Evolutionary conservation across 1,140 invertebrate species (phyloP).

Genomic region (Trachymyrmex septentrionalis): DNA sequence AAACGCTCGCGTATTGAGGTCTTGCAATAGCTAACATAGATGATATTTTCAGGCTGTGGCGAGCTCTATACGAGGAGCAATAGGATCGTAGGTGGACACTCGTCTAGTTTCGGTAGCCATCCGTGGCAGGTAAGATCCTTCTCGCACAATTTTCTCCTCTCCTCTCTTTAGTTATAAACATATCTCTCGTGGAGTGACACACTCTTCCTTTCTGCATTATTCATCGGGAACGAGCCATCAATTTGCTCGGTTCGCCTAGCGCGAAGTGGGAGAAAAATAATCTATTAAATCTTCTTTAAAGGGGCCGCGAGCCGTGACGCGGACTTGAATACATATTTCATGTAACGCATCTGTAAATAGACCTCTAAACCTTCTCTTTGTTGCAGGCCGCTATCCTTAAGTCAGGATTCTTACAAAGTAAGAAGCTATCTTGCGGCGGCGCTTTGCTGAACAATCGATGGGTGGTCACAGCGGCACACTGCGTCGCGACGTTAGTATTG

Average conservation of each 20-base stretch:
- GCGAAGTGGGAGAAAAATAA: slow-evolving; percentile 16
- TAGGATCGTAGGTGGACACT: slow-evolving; percentile 96
- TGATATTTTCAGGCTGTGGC: slow-evolving; percentile 91
- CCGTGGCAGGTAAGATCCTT: slow-evolving; percentile 93
- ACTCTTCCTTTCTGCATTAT: slow-evolving; percentile 67
- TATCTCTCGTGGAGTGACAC: slow-evolving; percentile 18
- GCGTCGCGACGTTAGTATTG: slow-evolving; percentile 93
- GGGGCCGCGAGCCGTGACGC: slow-evolving; percentile 29
- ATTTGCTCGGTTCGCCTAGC: slow-evolving; percentile 44
- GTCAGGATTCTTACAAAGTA: slow-evolving; percentile 94
- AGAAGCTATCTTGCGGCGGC: slow-evolving; percentile 96
- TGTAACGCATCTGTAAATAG: slow-evolving; percentile 19
- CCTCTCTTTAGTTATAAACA: slow-evolving; percentile 27
- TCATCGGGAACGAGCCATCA: slow-evolving; percentile 49
- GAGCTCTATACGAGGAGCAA: slow-evolving; percentile 95
- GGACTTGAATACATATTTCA: slow-evolving; percentile 31
- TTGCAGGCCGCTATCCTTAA: slow-evolving; percentile 95
- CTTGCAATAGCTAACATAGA: slow-evolving; percentile 14
- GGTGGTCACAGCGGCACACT: slow-evolving; percentile 96
- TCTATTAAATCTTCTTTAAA: slow-evolving; percentile 55
- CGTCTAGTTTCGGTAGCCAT: slow-evolving; percentile 95
- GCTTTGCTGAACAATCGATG: slow-evolving; percentile 95
- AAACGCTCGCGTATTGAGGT: background rate
- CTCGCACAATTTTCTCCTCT: slow-evolving; percentile 19
- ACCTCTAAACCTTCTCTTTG: slow-evolving; percentile 27